These are phyloP conservation scores for Lypha dubia DNA, from an alignment of 2,888 invertebrate genomes.

Conservation along the genomic window DNA sequence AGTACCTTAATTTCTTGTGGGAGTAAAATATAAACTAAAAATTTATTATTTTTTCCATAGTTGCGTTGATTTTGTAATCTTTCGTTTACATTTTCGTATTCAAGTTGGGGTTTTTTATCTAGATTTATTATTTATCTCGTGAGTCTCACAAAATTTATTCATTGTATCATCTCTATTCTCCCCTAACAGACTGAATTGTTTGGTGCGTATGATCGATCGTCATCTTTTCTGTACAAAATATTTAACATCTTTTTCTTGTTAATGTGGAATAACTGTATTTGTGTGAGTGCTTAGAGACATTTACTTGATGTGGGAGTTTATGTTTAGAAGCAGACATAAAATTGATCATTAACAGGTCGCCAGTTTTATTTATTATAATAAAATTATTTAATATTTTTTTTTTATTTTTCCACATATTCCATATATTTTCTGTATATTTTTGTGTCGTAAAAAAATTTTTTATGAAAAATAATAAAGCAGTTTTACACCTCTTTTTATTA, in stretches of 20 bases:
- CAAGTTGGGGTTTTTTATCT: too few relatives aligned
- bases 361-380: not conserved
- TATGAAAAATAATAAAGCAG: not conserved
- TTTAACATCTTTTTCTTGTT: not conserved
- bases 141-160: not conserved
- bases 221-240: not conserved
- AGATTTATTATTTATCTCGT: not conserved
- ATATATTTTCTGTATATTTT: too few relatives aligned
- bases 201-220: conserved; percentile 29
- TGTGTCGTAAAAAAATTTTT: not conserved
- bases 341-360: not conserved
- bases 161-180: not conserved
- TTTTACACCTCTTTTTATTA: not conserved
- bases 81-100: too few relatives aligned
- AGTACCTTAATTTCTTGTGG: too few relatives aligned
- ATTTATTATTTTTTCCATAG: too few relatives aligned
- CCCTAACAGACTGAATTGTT: not conserved
- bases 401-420: not conserved
- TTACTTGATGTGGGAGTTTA: conserved; percentile 7
- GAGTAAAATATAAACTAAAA: too few relatives aligned
- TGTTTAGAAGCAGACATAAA: conserved; percentile 1
- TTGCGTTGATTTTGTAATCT: too few relatives aligned
- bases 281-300: not conserved
- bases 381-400: not conserved
- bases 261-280: not conserved